These are phyloP conservation scores for Microplitis manilae DNA, from an alignment of 2,888 invertebrate species.

Conservation along the genomic window DNA sequence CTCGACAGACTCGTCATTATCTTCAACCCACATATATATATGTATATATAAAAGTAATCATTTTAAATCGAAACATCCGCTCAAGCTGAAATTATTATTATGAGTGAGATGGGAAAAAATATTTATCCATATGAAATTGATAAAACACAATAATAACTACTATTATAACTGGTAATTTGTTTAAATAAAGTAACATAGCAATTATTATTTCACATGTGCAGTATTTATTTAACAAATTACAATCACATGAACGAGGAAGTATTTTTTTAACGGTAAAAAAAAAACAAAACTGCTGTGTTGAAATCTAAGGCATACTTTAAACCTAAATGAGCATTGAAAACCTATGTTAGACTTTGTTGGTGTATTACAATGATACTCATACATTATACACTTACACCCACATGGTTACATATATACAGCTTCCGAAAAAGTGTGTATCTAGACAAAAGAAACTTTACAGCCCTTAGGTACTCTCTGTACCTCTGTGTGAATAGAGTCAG, in stretches of 20 bases:
- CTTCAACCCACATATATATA: slow-evolving; percentile 24
- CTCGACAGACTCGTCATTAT: slow-evolving; percentile 35
- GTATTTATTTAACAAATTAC: not conserved
- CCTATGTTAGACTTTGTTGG: no score
- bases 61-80: slow-evolving; percentile 29
- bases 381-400: no score
- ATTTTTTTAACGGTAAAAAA: not conserved
- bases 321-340: no score
- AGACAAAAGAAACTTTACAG: no score
- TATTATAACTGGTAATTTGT: not conserved
- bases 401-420: no score
- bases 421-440: no score
- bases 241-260: not conserved
- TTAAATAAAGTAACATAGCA: not conserved
- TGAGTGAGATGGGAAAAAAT: slow-evolving; percentile 9
- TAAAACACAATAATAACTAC: not conserved
- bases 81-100: not conserved
- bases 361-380: no score
- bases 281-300: no score
- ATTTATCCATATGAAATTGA: not conserved
- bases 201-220: not conserved
- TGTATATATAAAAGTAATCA: slow-evolving; percentile 5
- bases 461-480: no score
- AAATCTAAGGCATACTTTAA: no score
- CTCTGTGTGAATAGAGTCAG: no score